phyloP scores from a whole-genome alignment of 64 coral and sea anemone genomes.

The Astreopora myriophthalma region DNA sequence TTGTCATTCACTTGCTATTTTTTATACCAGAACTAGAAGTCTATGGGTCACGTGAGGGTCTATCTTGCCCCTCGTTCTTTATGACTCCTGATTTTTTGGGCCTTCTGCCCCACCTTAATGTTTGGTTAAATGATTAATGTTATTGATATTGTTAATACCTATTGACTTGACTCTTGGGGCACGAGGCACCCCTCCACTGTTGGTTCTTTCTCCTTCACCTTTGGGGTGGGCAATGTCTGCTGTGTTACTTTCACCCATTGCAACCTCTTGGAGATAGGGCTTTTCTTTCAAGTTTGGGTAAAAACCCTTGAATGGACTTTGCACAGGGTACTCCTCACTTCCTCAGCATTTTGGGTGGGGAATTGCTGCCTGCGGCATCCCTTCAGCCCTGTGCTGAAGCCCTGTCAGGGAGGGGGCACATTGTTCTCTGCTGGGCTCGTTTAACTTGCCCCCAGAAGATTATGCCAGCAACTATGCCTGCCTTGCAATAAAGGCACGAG shows the following conservation, averaged over 20 bases:
- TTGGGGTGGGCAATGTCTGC: neutral
- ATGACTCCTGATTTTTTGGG: no score
- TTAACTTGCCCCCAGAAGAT: conserved; percentile 4
- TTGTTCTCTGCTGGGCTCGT: neutral
- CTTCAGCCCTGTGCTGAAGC: conserved; percentile 27
- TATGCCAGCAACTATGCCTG: neutral
- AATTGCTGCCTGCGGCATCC: conserved; percentile 21
- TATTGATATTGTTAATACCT: no score
- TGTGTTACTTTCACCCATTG: neutral
- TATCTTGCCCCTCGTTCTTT: no score
- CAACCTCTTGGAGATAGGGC: neutral
- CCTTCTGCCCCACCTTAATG: no score
- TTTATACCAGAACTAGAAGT: no score
- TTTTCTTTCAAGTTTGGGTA: neutral
- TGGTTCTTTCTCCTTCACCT: no score
- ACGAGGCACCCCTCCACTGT: no score
- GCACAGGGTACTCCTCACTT: neutral
- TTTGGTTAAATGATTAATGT: no score
- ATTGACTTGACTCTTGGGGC: no score
- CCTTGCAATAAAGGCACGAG: no score
- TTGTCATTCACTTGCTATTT: no score
- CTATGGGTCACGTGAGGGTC: no score
- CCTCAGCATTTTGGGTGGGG: neutral
- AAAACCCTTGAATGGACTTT: neutral
- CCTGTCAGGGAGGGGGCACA: neutral